Evolutionary conservation across 2,113 vertebrate species (phyloP).

Genomic region (Vulpes lagopus): DNA sequence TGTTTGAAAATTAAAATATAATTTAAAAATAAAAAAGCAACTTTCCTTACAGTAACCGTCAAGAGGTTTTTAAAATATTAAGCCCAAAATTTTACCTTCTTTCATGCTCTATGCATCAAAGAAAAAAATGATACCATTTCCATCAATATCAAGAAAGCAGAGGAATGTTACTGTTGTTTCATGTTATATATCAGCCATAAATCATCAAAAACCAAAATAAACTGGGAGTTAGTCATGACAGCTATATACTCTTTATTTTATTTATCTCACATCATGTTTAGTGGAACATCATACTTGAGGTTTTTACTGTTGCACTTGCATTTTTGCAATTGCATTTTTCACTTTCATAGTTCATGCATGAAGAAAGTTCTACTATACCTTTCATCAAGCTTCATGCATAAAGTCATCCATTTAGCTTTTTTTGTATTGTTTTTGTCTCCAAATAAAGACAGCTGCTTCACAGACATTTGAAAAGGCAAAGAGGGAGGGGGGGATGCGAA

Average conservation of each 20-base stretch:
- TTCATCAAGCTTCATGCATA: constrained; percentile 51
- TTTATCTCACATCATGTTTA: constrained; percentile 37
- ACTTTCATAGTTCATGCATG: neutral
- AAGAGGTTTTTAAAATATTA: neutral
- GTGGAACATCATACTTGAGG: neutral
- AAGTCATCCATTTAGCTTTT: constrained; percentile 51
- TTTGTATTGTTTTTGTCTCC: constrained; percentile 54
- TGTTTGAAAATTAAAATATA: constrained; percentile 24
- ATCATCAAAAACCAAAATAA: constrained; percentile 6
- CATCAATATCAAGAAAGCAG: neutral
- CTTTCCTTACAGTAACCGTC: neutral
- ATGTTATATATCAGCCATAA: neutral
- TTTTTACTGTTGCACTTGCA: neutral
- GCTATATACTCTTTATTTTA: constrained; percentile 57
- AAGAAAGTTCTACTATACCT: constrained; percentile 44
- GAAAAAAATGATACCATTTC: neutral
- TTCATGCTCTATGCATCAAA: neutral
- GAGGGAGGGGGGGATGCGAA: constrained; percentile 49
- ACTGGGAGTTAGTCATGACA: constrained; percentile 35
- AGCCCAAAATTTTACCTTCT: neutral
- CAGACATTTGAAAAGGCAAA: constrained; percentile 65
- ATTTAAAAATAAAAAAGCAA: neutral
- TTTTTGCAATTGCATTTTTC: constrained; percentile 31
- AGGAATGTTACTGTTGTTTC: neutral
- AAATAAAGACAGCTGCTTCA: constrained; percentile 67